These are phyloP conservation scores for Exephanes ischioxanthus DNA, from an alignment of 2,888 invertebrate species.

Conservation along the genomic window DNA sequence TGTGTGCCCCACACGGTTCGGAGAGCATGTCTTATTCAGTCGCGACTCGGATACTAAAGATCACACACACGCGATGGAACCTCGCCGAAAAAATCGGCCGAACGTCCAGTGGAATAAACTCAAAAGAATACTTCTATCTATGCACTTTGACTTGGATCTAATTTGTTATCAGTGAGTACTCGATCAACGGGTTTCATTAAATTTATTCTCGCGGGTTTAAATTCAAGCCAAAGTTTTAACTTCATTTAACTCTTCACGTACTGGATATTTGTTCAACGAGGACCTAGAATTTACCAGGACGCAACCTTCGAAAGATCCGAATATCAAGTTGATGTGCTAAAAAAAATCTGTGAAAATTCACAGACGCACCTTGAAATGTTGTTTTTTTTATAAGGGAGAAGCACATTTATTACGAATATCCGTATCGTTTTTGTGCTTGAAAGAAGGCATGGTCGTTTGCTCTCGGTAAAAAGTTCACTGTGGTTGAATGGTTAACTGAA, in stretches of 20 bases:
- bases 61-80: conserved; percentile 70
- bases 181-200: not conserved
- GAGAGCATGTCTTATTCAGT: conserved; percentile 63
- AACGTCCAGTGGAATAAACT: conserved; percentile 71
- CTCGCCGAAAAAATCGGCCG: conserved; percentile 42
- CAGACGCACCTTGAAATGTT: too few relatives aligned
- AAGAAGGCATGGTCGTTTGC: too few relatives aligned
- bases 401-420: too few relatives aligned
- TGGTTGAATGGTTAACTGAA: too few relatives aligned
- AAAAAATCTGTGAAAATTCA: too few relatives aligned
- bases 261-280: too few relatives aligned
- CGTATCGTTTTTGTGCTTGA: too few relatives aligned
- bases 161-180: conserved; percentile 77
- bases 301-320: too few relatives aligned
- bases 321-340: too few relatives aligned
- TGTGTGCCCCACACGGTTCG: conserved; percentile 40
- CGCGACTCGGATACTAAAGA: conserved; percentile 71
- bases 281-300: too few relatives aligned
- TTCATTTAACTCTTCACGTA: not conserved
- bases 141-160: conserved; percentile 73
- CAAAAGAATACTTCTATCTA: conserved; percentile 70
- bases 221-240: not conserved
- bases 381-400: too few relatives aligned
- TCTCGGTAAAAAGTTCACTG: too few relatives aligned
- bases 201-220: not conserved